Base-by-base conservation (phyloP, 1,140 invertebrate genomes). In the Brachionus angularis region DNA sequence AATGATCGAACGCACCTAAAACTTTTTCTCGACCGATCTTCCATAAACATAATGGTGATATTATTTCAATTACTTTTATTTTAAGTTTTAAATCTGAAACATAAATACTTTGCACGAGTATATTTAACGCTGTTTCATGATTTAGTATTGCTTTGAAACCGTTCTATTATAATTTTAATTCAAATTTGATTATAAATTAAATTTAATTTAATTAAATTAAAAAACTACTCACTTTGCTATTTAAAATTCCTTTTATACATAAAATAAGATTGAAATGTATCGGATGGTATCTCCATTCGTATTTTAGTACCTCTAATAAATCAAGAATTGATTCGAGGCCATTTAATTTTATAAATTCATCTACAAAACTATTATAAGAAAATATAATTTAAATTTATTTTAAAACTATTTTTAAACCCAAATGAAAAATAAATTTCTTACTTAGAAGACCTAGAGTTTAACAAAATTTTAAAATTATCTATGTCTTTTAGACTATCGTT, bases 51-150 rank as follows among this genome's bases (percentile, higher is more conserved):
- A 58, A 58, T 58, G 53, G 53, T 29, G 53, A 58, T 39, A 58
- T 58, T 10, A 58, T 58, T 39, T 58, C 53, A 23, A 58, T 58
- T 58, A 58, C 53, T 58, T 58, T 58, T 58, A 58, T 42, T 58
- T 58, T 58, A 25, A 58, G 23, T 36, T 58, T 58, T 8, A 58
- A 8, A 14, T 58, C 53, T 2, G 53, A 58, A 23, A 58, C 34
- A 58, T 58, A 58, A 0, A 58, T 27, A 36, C 53, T 58, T 58
- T 39, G 53, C 33, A 58, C 53, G 21, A 58, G 53, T 58, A 58
- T 39, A 23, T 36, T 58, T 36, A 58, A 58, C 39, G 53, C 53
- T 58, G 18, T 36, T 10, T 58, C 53, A 23, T 58, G 53, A n/a
- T 58, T 58, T 8, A 58, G 53, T 12, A 58, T 36, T 58, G 53